Conservation (phyloP, 2,113 vertebrate species). For the Calonectris borealis region DNA sequence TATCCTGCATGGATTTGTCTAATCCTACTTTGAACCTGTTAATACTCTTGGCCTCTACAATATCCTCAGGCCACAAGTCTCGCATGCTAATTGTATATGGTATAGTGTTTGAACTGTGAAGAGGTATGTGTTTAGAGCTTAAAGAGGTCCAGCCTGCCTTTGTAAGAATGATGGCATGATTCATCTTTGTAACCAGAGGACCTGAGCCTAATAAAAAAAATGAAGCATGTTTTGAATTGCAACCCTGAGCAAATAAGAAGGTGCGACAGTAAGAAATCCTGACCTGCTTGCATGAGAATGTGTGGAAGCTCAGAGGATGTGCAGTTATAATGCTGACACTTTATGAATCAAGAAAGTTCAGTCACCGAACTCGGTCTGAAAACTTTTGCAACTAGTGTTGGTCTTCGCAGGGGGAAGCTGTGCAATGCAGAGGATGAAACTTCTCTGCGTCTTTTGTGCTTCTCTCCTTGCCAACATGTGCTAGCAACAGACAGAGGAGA, state of each 20-base stretch:
- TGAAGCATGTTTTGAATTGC: not conserved
- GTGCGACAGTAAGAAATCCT: not conserved
- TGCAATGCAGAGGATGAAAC: not conserved
- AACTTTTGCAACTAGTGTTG: not conserved
- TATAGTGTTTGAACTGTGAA: not conserved
- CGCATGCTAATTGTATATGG: not conserved
- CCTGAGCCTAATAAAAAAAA: not conserved
- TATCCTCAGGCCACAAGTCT: conserved; percentile 7
- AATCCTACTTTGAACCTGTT: conserved; percentile 44
- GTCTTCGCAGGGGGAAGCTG: not conserved
- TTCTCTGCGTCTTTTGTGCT: not conserved
- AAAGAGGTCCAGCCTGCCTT: not conserved
- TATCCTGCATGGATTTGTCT: conserved; percentile 35
- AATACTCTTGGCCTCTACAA: not conserved
- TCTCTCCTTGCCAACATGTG: not conserved
- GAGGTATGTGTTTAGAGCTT: not conserved
- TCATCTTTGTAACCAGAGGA: not conserved
- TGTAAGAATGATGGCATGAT: not conserved
- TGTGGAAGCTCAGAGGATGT: not conserved
- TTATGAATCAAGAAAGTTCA: not conserved
- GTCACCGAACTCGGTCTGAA: not conserved
- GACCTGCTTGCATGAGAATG: not conserved
- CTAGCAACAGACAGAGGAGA: not conserved
- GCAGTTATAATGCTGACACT: not conserved
- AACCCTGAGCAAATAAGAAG: not conserved